Evolutionary conservation across 2,113 vertebrate genomes (phyloP).

Genomic region (Caloenas nicobarica): DNA sequence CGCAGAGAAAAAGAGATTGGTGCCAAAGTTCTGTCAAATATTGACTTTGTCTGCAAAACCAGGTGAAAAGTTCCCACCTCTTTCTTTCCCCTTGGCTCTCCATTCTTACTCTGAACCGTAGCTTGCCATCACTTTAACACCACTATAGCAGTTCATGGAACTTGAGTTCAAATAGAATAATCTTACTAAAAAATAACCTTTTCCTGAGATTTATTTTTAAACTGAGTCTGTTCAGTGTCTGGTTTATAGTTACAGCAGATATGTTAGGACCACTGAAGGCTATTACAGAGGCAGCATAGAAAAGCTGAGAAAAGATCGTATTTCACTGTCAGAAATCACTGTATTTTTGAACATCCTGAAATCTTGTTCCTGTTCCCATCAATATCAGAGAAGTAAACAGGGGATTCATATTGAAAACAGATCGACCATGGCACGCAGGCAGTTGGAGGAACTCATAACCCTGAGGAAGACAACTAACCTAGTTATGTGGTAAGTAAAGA

Average conservation of each 20-base stretch:
- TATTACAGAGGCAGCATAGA: not conserved
- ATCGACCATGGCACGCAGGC: not conserved
- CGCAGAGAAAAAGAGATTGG: not conserved
- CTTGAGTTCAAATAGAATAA: not conserved
- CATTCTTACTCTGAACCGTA: not conserved
- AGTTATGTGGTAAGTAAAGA: not conserved
- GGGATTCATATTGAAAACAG: not conserved
- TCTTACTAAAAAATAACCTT: not conserved
- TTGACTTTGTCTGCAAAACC: not conserved
- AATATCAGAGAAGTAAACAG: not conserved
- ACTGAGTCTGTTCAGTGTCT: not conserved
- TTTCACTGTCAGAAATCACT: not conserved
- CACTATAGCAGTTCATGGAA: not conserved
- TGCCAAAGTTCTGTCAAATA: not conserved
- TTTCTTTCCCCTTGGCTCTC: not conserved
- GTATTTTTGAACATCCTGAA: not conserved
- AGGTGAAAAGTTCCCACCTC: not conserved
- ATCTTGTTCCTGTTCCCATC: not conserved
- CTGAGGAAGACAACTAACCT: not conserved
- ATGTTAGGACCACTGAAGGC: not conserved
- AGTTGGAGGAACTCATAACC: not conserved
- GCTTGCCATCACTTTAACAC: not conserved
- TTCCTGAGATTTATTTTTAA: constrained; percentile 4
- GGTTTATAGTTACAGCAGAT: not conserved
- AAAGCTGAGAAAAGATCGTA: not conserved